Base-by-base conservation (phyloP, 2,888 invertebrate genomes). In the Drosophila yooni region DNA sequence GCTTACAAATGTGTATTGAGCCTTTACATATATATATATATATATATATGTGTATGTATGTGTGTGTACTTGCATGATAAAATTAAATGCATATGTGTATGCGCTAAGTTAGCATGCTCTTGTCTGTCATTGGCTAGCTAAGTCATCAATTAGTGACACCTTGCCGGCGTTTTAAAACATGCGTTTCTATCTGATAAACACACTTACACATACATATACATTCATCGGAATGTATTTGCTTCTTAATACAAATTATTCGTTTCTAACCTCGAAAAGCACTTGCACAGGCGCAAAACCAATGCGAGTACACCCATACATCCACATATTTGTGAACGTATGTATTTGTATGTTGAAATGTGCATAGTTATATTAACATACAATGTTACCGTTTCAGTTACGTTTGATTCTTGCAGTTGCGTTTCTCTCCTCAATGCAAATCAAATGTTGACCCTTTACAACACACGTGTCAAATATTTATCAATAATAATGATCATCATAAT, bases 241-340 rank as follows among this genome's bases (percentile, higher is more conserved):
- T 38, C 70, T 54, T 62, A 70, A 58, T 59, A 59, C 59, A 59
- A 75, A 65, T 68, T 69, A 76, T 81, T 85, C 89, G 88, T 79
- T 64, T 79, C 76, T 90, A 90, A 90, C 89, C 89, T 90, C 72
- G 60, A 79, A 66, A 67, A 46, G 15, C 25, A 36, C 69, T 65
- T 72, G 66, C 78, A 81, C 75, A 78, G 79, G 68, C 74, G 77
- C 75, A 71, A 52, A 40, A 34, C 3, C 11, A 43, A 43, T 43
- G 21, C 11, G 43, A 21, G 21, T 43, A 6, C 15, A 40, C n/a
- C 43, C 29, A 31, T 36, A 25, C 15, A 25, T 33, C 10, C n/a
- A 51, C 33, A 27, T 36, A 13, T 18, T 18, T 38, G 15, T 27
- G 36, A 21, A 21, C 18, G 21, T 15, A 52, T 52, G 13, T 21